Evolutionary conservation across 2,797 vertebrate species (phyloP), one percentile per base, ranked within the genome.

Genomic region (Pangasius mekongensis): DNA sequence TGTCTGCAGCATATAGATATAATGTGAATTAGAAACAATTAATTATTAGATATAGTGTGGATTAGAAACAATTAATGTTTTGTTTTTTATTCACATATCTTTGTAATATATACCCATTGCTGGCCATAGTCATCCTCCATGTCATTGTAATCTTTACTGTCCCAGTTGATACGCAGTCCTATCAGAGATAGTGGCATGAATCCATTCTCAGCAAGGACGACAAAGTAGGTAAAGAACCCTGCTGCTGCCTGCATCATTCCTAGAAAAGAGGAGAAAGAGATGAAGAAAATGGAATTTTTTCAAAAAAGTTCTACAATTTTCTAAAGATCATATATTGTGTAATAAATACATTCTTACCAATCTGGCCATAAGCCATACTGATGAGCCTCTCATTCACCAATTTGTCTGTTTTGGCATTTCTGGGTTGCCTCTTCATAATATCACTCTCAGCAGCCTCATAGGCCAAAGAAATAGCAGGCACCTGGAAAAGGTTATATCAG

Each of bases 341-440:
- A 52, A 39, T 69, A 33, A 60, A 9, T 43, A 14, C 13, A 39
- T 27, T 71, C 95, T 95, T 94, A 99, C 98, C 98, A 0, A 99
- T 99, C 93, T 99, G 98, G 62, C 98, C 98, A 0, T 99, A 99
- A 49, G 98, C 98, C 93, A 99, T 99, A 64, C 80, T 83, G 36
- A 83, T 83, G 6, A 83, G 80, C 80, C 80, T 83, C 64, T 83
- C 80, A 64, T 99, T 99, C 90, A 99, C 98, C 27, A 99, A 94
- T 89, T 99, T 99, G 94, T 99, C 98, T 0, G 98, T 98, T 92
- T 97, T 96, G 87, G 98, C 96, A 85, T 99, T 99, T 94, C 98
- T 95, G 91, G 98, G 98, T 92, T 99, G 97, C 78, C 98, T 96
- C 95, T 99, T 99, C 98, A 99, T 99, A 94, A 99, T 99, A 95